These are phyloP conservation scores for Apoderus coryli DNA, from an alignment of 2,888 invertebrate species.

Conservation along the genomic window DNA sequence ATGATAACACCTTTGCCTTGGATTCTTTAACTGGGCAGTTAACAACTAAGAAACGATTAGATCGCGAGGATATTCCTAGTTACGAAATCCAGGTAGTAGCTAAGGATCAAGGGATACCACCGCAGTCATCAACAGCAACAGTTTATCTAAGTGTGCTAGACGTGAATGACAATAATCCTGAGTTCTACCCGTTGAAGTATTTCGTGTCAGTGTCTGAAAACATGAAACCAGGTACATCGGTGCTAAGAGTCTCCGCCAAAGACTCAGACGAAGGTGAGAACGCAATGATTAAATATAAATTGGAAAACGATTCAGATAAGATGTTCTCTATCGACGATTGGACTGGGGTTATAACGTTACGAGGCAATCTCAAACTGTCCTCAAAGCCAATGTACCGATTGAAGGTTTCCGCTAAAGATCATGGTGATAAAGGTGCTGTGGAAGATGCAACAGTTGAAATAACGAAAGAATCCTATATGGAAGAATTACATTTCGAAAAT, in stretches of 20 bases:
- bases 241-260: slow-evolving; percentile 63
- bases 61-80: slow-evolving; percentile 62
- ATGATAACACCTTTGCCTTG: slow-evolving; percentile 71
- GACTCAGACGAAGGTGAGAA: slow-evolving; percentile 85
- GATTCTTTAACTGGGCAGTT: slow-evolving; percentile 77
- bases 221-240: slow-evolving; percentile 43
- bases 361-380: slow-evolving; percentile 45
- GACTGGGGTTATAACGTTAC: slow-evolving; percentile 60
- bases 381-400: slow-evolving; percentile 57
- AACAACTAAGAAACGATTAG: slow-evolving; percentile 60
- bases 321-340: slow-evolving; percentile 66
- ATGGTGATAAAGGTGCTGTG: slow-evolving; percentile 55
- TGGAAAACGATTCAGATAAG: slow-evolving; percentile 67
- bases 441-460: slow-evolving; percentile 72
- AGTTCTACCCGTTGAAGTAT: slow-evolving; percentile 82
- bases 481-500: slow-evolving; percentile 60
- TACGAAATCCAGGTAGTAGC: slow-evolving; percentile 80
- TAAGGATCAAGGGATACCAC: slow-evolving; percentile 80
- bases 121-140: slow-evolving; percentile 81
- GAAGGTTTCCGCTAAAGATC: slow-evolving; percentile 66
- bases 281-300: slow-evolving; percentile 60
- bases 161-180: slow-evolving; percentile 84
- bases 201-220: slow-evolving; percentile 63
- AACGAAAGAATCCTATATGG: slow-evolving; percentile 54
- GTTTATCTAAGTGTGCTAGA: slow-evolving; percentile 68